These are phyloP conservation scores for Rosalia funebris DNA, from an alignment of 2,888 invertebrate species.

Conservation along the genomic window DNA sequence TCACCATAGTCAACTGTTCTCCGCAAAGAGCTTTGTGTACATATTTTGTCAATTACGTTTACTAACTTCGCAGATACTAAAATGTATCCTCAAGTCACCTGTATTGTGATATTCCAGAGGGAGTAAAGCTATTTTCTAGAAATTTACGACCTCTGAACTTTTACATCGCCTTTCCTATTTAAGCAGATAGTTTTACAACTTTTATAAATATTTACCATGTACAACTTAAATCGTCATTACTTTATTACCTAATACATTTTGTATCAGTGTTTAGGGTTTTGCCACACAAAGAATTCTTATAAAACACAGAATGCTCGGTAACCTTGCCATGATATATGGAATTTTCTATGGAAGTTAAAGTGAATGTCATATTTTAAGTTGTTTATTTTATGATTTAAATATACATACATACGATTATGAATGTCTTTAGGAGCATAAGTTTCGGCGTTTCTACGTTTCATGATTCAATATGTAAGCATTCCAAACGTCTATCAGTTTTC, in stretches of 20 bases:
- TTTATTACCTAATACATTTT: conserved; percentile 5
- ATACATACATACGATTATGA: no score
- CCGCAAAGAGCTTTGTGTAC: not conserved
- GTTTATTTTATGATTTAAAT: not conserved
- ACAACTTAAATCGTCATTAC: conserved; percentile 29
- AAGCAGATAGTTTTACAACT: conserved; percentile 39
- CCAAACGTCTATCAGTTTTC: no score
- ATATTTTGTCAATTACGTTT: conserved; percentile 15
- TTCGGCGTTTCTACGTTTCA: no score
- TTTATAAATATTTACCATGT: conserved; percentile 38
- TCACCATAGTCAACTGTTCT: no score
- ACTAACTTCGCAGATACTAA: conserved; percentile 22
- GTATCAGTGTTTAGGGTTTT: not conserved
- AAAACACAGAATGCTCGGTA: not conserved
- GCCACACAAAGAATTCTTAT: not conserved
- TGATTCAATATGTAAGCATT: no score
- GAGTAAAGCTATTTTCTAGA: conserved; percentile 11
- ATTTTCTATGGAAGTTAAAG: not conserved
- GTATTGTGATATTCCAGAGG: conserved; percentile 21
- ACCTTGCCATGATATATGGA: not conserved
- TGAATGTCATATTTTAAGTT: not conserved
- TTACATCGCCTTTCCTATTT: conserved; percentile 36
- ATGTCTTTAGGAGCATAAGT: no score
- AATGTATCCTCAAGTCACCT: conserved; percentile 12
- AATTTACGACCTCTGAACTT: conserved; percentile 36